These are phyloP conservation scores for Clarias laeviceps DNA, from an alignment of 2,797 vertebrate genomes.

Conservation along the genomic window DNA sequence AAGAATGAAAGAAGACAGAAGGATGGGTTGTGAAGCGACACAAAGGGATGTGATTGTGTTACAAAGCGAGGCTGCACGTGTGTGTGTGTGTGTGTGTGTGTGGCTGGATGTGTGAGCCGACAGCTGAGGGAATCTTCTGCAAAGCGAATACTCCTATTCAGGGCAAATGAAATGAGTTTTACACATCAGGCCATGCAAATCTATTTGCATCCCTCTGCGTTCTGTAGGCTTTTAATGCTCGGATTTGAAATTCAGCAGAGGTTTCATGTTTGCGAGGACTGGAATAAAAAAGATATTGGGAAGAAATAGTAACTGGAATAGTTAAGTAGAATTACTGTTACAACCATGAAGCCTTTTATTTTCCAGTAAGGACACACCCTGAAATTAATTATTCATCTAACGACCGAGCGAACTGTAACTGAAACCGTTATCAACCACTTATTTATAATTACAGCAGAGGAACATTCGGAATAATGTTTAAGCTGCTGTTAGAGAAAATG, in stretches of 20 bases:
- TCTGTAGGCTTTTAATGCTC: not conserved
- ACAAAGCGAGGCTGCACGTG: not conserved
- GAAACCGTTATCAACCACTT: not conserved
- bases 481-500: not conserved
- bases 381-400: not conserved
- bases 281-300: not conserved
- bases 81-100: constrained; percentile 10
- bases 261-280: not conserved
- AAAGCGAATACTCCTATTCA: not conserved
- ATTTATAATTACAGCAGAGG: too few relatives aligned
- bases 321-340: not conserved
- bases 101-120: not conserved
- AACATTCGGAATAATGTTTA: not conserved
- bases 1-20: not conserved
- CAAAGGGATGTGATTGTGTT: constrained; percentile 22
- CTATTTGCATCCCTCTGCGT: not conserved
- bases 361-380: not conserved
- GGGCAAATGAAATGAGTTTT: not conserved
- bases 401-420: not conserved
- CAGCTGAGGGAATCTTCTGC: constrained; percentile 12
- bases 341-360: not conserved
- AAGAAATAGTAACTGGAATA: not conserved
- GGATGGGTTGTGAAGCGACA: constrained; percentile 6
- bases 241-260: not conserved
- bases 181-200: not conserved